Evolutionary conservation across 2,113 vertebrate species (phyloP).

Genomic region (Mionectes macconnelli): DNA sequence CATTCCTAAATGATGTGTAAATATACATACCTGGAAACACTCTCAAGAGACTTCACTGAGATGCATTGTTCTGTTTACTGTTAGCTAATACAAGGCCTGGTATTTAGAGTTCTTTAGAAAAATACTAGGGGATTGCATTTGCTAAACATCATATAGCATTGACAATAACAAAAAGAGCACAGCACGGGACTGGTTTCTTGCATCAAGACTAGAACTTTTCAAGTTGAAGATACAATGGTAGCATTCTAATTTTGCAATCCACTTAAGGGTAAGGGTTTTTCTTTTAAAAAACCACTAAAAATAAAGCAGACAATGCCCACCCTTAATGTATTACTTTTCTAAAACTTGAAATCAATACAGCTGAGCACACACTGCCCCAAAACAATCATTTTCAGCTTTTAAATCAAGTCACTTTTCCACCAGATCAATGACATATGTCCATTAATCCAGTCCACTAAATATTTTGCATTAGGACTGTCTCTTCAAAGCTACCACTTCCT

Average conservation of each 20-base stretch:
- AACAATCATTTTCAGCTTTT: neutral
- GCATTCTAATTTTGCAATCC: neutral
- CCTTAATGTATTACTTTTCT: neutral
- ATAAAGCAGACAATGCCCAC: neutral
- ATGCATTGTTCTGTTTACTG: neutral
- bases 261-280: neutral
- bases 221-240: neutral
- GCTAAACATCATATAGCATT: neutral
- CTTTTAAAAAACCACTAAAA: neutral
- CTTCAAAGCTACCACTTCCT: neutral
- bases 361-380: neutral
- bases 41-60: neutral
- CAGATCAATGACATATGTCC: neutral
- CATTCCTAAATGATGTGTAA: constrained; percentile 3
- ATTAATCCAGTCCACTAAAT: neutral
- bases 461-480: neutral
- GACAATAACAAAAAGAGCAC: neutral
- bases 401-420: neutral
- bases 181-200: neutral
- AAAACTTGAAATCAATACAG: neutral
- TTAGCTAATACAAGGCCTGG: neutral
- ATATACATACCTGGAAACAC: neutral
- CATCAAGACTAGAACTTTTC: neutral
- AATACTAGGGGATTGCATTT: neutral
- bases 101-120: neutral